Conservation (phyloP, 2,888 invertebrate genomes). For the Dione vanillae region DNA sequence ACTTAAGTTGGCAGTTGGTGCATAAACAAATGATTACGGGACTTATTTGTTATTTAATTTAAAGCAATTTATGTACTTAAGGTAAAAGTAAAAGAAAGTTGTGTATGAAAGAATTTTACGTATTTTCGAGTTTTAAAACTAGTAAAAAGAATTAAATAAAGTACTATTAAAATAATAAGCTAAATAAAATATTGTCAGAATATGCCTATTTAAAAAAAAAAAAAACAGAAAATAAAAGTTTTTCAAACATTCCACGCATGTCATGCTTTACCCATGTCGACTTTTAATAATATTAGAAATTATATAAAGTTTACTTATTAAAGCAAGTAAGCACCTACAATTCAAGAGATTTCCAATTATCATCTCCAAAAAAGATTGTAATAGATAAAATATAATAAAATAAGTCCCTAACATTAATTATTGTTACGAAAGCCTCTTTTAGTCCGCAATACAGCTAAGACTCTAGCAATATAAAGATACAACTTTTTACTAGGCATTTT, state of each 20-base stretch:
- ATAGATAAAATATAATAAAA: conserved; percentile 14
- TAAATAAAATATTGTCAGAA: too few relatives aligned
- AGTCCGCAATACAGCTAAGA: background rate
- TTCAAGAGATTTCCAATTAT: conserved; percentile 11
- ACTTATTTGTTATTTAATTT: background rate
- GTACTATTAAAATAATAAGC: too few relatives aligned
- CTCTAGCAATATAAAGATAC: background rate
- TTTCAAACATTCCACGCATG: too few relatives aligned
- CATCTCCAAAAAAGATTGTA: conserved; percentile 12
- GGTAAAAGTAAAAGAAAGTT: too few relatives aligned
- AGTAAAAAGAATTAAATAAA: too few relatives aligned
- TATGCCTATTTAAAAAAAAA: too few relatives aligned
- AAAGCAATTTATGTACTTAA: background rate
- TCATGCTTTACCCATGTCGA: background rate
- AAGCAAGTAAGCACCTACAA: background rate
- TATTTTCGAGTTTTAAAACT: too few relatives aligned
- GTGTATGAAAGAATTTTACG: too few relatives aligned
- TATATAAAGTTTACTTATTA: background rate
- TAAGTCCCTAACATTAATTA: conserved; percentile 21
- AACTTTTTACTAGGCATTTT: background rate
- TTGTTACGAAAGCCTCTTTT: conserved; percentile 5
- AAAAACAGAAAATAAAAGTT: too few relatives aligned
- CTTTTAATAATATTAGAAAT: background rate
- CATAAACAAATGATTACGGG: background rate
- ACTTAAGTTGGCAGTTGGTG: background rate